phyloP scores from a whole-genome alignment of 92 coral and sea anemone species.

The Metridium senile region DNA sequence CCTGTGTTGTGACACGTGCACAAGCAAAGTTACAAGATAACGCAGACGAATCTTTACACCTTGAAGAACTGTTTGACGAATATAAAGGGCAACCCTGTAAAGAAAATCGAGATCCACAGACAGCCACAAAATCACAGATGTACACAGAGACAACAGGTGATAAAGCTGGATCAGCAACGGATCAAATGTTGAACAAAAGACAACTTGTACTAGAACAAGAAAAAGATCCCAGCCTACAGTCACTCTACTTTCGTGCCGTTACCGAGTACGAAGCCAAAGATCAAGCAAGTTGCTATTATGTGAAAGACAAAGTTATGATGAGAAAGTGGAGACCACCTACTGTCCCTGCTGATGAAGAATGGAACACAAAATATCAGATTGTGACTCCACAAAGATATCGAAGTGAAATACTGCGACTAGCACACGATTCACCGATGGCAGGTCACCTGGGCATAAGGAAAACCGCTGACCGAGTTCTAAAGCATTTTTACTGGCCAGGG shows the following conservation, averaged over 20 bases:
- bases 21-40: conserved; percentile 13
- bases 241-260: conserved; percentile 10
- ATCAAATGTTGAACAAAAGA: neutral
- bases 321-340: conserved; percentile 47
- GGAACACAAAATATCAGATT: conserved; percentile 52
- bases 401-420: conserved; percentile 38
- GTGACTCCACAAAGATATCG: conserved; percentile 37
- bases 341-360: conserved; percentile 55
- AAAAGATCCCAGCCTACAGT: conserved; percentile 41
- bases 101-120: no score
- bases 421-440: conserved; percentile 58
- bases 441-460: conserved; percentile 60
- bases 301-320: conserved; percentile 48
- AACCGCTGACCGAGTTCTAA: conserved; percentile 35
- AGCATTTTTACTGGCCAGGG: conserved; percentile 58
- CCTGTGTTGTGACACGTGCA: conserved; percentile 61
- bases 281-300: conserved; percentile 46
- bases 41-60: conserved; percentile 10
- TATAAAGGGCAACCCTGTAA: no score
- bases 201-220: conserved; percentile 56
- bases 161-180: neutral
- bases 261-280: conserved; percentile 37
- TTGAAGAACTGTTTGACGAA: conserved; percentile 25
- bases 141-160: conserved; percentile 17
- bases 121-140: neutral